Evolutionary conservation across 2,797 vertebrate genomes (phyloP), one percentile per base, ranked within the genome.

Genomic region (Heteromormyrus szaboi): DNA sequence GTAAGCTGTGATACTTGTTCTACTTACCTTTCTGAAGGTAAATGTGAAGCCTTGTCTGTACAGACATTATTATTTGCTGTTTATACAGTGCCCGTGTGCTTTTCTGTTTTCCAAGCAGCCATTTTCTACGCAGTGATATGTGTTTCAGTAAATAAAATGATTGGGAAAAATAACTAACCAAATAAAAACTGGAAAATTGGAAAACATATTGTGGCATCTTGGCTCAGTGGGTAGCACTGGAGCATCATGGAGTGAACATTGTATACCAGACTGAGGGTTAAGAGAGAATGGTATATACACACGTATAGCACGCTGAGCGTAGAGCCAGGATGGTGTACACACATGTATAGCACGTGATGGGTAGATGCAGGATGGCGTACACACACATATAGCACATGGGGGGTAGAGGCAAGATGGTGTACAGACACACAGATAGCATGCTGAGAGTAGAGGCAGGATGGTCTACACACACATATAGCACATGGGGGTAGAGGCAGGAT

Each of bases 311-410:
- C 0, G 37, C 37, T 37, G 37, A 3, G 37, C 2, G 37, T 37
- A 37, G 37, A 3, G 2, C 2, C 37, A 37, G 37, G 37, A 37
- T 37, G 37, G 1, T 37, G 37, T 37, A 37, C 37, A 37, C 37
- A 37, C 37, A 37, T 0, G 3, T 37, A 37, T 37, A 37, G 37
- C 37, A 37, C 33, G 2, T 33, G 1, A 2, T 2, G 33, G 0
- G 33, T 37, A 37, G 33, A 37, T 2, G 33, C 33, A 37, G 33
- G 33, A 37, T 37, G 33, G 33, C 0, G 0, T 37, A 37, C 33
- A 37, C 0, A 37, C 33, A 37, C 0, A 0, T 37, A 37, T 37
- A 37, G 33, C 33, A 33, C 2, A 2, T 2, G 2, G 33, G 0
- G 33, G 2, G 33, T 37, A 37, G 33, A 37, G 2, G 37, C 37